phyloP scores from a whole-genome alignment of 92 coral and sea anemone species.

The Ricordea florida region DNA sequence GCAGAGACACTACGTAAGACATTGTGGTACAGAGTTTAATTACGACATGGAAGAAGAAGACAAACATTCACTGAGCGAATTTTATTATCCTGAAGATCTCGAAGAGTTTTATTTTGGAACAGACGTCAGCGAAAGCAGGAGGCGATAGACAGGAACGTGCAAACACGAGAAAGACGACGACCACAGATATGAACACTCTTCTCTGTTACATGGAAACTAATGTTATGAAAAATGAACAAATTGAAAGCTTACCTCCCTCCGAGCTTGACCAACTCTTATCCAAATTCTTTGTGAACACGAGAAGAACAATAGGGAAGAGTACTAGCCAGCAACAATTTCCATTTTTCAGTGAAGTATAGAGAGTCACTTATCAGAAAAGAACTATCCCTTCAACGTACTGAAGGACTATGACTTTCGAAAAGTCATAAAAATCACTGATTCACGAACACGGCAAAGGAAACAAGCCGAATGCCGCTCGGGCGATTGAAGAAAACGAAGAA shows the following conservation, averaged over 20 bases:
- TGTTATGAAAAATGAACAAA: not conserved
- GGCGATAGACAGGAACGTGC: not conserved
- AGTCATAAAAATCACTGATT: constrained; percentile 29
- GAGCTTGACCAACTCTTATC: not conserved
- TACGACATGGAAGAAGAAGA: not conserved
- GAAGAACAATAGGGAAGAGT: constrained; percentile 4
- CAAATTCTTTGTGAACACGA: not conserved
- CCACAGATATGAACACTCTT: constrained; percentile 3
- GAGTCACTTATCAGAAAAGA: constrained; percentile 20
- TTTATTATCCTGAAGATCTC: no score
- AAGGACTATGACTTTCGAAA: constrained; percentile 25
- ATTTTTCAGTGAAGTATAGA: constrained; percentile 36
- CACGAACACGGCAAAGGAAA: constrained; percentile 41
- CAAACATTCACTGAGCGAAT: no score
- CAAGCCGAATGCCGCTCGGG: constrained; percentile 30
- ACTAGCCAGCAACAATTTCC: constrained; percentile 22
- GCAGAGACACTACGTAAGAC: not conserved
- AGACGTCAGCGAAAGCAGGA: not conserved
- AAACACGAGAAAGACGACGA: not conserved
- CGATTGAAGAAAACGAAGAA: constrained; percentile 18
- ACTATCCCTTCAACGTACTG: constrained; percentile 33
- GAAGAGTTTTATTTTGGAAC: no score
- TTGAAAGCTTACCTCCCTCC: constrained; percentile 4
- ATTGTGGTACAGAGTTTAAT: not conserved
- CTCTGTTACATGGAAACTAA: not conserved